phyloP scores from a whole-genome alignment of 2,113 vertebrate genomes.

The Hydrochoerus hydrochaeris region DNA sequence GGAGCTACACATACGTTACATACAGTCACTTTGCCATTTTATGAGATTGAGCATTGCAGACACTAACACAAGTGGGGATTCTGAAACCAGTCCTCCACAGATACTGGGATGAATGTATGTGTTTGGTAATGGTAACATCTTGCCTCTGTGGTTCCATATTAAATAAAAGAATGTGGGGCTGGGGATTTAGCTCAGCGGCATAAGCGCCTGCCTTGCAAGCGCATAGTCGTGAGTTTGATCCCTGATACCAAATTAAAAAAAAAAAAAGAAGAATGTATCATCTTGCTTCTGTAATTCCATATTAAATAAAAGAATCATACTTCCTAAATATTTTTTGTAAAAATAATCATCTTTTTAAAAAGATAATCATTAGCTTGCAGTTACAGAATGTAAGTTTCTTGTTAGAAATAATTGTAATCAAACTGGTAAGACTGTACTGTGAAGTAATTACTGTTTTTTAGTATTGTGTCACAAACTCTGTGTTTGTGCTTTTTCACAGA shows the following conservation, averaged over 20 bases:
- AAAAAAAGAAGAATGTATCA: background rate
- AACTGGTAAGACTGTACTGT: slow-evolving; percentile 13
- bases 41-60: background rate
- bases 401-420: slow-evolving; percentile 15
- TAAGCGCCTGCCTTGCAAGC: too few relatives aligned
- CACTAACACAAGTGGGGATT: background rate
- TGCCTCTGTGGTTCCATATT: slow-evolving; percentile 40
- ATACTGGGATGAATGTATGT: background rate
- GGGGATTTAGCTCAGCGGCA: too few relatives aligned
- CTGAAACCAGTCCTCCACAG: background rate
- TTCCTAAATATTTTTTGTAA: slow-evolving; percentile 53
- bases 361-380: slow-evolving; percentile 36
- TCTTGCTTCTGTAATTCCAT: slow-evolving; percentile 45
- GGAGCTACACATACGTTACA: too few relatives aligned
- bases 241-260: too few relatives aligned
- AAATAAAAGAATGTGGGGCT: slow-evolving; percentile 55
- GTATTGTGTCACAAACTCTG: slow-evolving; percentile 60
- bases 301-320: slow-evolving; percentile 34
- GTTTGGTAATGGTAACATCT: slow-evolving; percentile 1
- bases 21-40: background rate
- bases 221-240: too few relatives aligned
- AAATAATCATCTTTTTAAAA: slow-evolving; percentile 46
- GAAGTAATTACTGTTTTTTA: slow-evolving; percentile 42
- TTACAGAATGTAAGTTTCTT: slow-evolving; percentile 6
- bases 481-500: slow-evolving; percentile 84